Conservation (phyloP, 1,140 invertebrate genomes). For the Trissolcus basalis region DNA sequence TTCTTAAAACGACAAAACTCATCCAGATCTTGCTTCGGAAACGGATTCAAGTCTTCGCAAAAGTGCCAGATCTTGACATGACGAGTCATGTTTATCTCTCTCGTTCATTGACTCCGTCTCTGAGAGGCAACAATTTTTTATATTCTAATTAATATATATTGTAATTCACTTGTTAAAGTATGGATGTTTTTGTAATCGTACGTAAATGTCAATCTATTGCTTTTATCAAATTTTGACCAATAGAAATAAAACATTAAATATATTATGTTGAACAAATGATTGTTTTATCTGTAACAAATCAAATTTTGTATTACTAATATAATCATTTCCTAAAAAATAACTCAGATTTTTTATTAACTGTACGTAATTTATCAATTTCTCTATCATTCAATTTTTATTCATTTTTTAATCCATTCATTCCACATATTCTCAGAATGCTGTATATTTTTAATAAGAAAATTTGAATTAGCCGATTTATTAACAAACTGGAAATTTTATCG, state of each 20-base stretch:
- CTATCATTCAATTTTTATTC: too few relatives aligned
- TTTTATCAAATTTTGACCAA: constrained; percentile 43
- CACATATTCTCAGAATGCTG: too few relatives aligned
- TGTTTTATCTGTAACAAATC: constrained; percentile 23
- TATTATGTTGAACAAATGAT: constrained; percentile 42
- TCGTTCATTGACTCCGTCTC: constrained; percentile 28
- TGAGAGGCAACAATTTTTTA: constrained; percentile 35
- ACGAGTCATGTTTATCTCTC: neutral
- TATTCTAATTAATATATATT: constrained; percentile 52
- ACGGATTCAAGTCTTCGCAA: constrained; percentile 28
- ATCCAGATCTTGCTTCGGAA: constrained; percentile 34
- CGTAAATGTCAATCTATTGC: constrained; percentile 47
- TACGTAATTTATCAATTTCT: too few relatives aligned
- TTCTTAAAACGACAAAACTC: constrained; percentile 35
- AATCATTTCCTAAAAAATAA: constrained; percentile 6
- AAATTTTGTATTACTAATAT: constrained; percentile 10
- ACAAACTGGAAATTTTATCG: too few relatives aligned
- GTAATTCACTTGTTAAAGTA: constrained; percentile 52
- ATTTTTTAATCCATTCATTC: too few relatives aligned
- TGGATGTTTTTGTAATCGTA: constrained; percentile 52
- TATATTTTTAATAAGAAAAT: too few relatives aligned
- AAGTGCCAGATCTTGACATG: neutral
- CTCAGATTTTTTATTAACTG: too few relatives aligned
- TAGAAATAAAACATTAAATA: constrained; percentile 38
- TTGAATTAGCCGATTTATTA: too few relatives aligned